Base-by-base conservation (phyloP, 2,888 invertebrate genomes). In the Tiphia femorata region DNA sequence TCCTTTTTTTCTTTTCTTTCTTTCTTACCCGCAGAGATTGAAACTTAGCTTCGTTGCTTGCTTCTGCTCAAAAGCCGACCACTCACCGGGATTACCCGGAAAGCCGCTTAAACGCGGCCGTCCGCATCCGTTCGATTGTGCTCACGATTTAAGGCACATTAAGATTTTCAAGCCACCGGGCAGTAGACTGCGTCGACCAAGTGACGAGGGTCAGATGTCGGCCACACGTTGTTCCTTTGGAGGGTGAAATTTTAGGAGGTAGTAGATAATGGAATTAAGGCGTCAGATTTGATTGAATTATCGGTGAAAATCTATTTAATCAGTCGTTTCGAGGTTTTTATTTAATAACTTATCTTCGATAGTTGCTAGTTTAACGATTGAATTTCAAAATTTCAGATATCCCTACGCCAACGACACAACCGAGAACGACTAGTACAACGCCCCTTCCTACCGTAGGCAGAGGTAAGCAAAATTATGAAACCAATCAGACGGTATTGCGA, bases 391-490 rank as follows among this genome's bases (percentile, higher is more conserved):
- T 76, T 67, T 8, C 64, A 82, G 81, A 76, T 40, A 77, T 79
- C 44, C 72, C 72, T 14, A 72, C 75, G 10, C 74, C 81, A 8
- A 81, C 81, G 27, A 81, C 81, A 7, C 56, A 66, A 33, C 58
- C 69, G 5, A 69, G 57, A 23, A 69, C 76, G 8, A 74, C 76
- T 20, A 51, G 69, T 44, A 76, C 75, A 3, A 70, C 73, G 12
- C 72, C 70, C 4, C 37, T 67, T 23, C 68, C 76, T 0, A 67
- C 70, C 0, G 62, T 73, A 12, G 66, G 72, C 12, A 71, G 55
- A 70, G 77, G 80, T 80, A 54, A 69, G 20, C 27, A 27, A 19
- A 44, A 33, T 49, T 41, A 6, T n/a, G n/a, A n/a, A n/a, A n/a
- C n/a, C n/a, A n/a, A n/a, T n/a, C n/a, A n/a, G n/a, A n/a, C n/a